Evolutionary conservation across 2,888 invertebrate genomes (phyloP), one percentile per base, ranked within the genome.

Genomic region (Craniophora ligustri): DNA sequence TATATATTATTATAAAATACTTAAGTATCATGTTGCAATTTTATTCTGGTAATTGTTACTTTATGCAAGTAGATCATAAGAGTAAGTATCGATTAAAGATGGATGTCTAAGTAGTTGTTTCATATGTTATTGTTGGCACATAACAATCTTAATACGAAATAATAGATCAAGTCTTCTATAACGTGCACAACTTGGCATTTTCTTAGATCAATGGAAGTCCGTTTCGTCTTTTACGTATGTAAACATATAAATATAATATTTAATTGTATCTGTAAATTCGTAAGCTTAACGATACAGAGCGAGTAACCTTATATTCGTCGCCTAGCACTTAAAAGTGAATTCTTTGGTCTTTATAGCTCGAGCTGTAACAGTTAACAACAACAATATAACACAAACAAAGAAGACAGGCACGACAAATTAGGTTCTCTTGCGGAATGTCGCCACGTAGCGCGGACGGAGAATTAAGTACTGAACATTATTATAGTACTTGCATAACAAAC

Each of bases 391-490:
- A 63, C 46, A 42, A 49, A 65, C 44, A 54, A 46, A 46, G 66
- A 57, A 65, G 55, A 61, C 45, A 51, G 53, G 41, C 49, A 49
- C 35, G 31, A 56, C 44, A 58, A 67, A 60, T 65, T 55, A 53
- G 53, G 44, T 51, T 63, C 54, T 59, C 56, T 48, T 57, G 38
- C 30, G 75, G 69, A 72, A 73, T 75, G 72, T 75, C 50, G 55
- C 48, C 67, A 56, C 60, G 34, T 39, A 54, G 44, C 39, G 36
- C 54, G 67, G 75, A 74, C 73, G 75, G 75, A 64, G 26, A 65
- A 68, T 67, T 75, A 73, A 75, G 75, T 73, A 73, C 75, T 55
- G 51, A 38, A 51, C 53, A 38, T 57, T 15, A 41, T 58, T 60
- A 69, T 50, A 65, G 57, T 70, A 57, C 59, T 38, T 19, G 32